phyloP scores from a whole-genome alignment of 2,113 vertebrate species.

The Enhydra lutris region DNA sequence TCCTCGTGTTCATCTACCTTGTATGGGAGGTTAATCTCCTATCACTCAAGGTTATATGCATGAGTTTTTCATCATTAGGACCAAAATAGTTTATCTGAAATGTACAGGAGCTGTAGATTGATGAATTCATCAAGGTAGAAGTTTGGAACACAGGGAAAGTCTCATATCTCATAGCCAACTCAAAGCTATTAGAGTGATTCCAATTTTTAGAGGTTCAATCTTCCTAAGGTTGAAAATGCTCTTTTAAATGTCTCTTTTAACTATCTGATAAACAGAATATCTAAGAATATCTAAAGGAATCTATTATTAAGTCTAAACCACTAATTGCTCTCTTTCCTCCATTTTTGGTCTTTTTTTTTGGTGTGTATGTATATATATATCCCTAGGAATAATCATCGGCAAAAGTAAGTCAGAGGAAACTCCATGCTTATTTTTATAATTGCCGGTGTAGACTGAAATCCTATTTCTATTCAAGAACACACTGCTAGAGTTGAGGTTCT shows the following conservation, averaged over 20 bases:
- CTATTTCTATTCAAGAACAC: slow-evolving; percentile 17
- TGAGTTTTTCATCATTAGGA: background rate
- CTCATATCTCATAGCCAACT: background rate
- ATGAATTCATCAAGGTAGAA: background rate
- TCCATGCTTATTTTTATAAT: background rate
- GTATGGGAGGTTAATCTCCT: background rate
- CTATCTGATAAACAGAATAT: background rate
- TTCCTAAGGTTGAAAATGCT: background rate
- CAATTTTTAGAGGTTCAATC: background rate
- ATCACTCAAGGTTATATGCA: background rate
- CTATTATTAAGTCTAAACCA: background rate
- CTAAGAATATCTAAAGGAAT: background rate
- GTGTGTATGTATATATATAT: too few relatives aligned
- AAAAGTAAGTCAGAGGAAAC: background rate
- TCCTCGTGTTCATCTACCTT: background rate
- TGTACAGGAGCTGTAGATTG: background rate
- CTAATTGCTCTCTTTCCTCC: background rate
- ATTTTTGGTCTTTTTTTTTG: background rate
- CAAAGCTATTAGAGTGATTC: background rate
- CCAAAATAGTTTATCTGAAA: background rate
- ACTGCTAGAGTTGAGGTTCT: background rate
- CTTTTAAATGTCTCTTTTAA: background rate
- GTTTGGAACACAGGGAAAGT: background rate
- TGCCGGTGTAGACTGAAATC: background rate
- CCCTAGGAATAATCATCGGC: background rate